These are phyloP conservation scores for Netelia fuscicornis DNA, from an alignment of 2,888 invertebrate species.

Conservation along the genomic window DNA sequence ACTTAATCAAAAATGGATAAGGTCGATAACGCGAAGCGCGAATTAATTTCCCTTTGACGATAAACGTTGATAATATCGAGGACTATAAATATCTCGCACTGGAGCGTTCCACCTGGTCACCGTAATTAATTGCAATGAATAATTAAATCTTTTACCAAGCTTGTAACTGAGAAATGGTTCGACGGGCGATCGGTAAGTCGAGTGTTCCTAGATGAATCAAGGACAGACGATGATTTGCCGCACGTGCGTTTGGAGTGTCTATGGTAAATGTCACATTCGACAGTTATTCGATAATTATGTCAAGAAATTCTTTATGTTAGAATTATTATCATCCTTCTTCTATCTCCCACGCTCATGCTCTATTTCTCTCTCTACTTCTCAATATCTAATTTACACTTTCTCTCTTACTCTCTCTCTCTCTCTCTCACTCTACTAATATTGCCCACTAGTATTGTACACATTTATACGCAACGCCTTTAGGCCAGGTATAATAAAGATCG, in stretches of 20 bases:
- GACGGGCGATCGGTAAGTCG: too few species aligned
- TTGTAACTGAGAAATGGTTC: neutral
- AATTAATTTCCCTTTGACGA: neutral
- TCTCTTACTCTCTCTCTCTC: too few species aligned
- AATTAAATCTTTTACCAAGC: conserved; percentile 20
- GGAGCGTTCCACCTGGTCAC: conserved; percentile 3
- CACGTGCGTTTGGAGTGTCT: neutral
- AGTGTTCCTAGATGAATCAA: conserved; percentile 6
- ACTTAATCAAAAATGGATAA: neutral
- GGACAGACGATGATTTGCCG: neutral
- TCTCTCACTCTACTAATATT: too few species aligned
- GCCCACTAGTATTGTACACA: too few species aligned
- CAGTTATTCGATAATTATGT: neutral
- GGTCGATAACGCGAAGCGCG: neutral
- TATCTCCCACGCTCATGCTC: too few species aligned
- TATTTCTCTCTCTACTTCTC: too few species aligned
- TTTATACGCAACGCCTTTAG: too few species aligned
- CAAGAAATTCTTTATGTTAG: neutral
- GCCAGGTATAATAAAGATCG: too few species aligned
- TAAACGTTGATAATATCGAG: neutral
- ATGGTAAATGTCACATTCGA: neutral
- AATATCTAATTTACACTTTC: too few species aligned
- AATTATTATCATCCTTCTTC: too few species aligned
- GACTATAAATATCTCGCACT: neutral
- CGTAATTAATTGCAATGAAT: conserved; percentile 41